Evolutionary conservation across 2,888 invertebrate species (phyloP).

Genomic region (Drosophila subsilvestris): DNA sequence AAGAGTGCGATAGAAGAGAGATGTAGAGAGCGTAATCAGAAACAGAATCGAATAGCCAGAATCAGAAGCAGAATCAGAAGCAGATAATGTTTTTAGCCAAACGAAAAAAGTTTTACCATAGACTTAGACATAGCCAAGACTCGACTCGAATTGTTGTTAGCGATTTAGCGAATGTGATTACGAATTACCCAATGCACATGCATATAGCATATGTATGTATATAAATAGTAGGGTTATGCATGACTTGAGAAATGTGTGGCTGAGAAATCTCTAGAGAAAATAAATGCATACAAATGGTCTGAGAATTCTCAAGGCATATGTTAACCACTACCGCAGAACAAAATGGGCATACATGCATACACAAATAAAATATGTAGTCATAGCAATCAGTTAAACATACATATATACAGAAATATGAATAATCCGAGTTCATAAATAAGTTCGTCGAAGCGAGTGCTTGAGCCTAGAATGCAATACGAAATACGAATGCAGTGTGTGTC

Average conservation of each 20-base stretch:
- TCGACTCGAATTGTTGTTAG: conserved; percentile 26
- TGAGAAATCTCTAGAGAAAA: background rate
- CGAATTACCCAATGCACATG: background rate
- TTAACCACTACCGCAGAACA: background rate
- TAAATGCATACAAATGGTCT: background rate
- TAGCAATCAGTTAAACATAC: no score
- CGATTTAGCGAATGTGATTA: conserved; percentile 7
- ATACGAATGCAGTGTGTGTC: background rate
- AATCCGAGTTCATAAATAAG: background rate
- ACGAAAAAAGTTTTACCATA: conserved; percentile 20
- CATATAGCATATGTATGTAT: background rate
- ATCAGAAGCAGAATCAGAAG: background rate
- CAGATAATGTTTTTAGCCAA: conserved; percentile 27
- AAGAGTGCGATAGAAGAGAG: conserved; percentile 24
- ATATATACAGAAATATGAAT: background rate
- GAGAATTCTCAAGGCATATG: background rate
- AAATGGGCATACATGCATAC: background rate
- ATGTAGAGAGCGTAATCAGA: background rate
- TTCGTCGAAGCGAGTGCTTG: background rate
- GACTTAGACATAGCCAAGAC: conserved; percentile 29
- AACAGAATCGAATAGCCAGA: conserved; percentile 17
- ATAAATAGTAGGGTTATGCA: no score
- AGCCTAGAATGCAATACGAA: background rate
- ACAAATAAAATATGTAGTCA: no score
- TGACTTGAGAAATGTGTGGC: background rate